Conservation (phyloP, 23 tunicate species). For the Halocynthia aurantium region DNA sequence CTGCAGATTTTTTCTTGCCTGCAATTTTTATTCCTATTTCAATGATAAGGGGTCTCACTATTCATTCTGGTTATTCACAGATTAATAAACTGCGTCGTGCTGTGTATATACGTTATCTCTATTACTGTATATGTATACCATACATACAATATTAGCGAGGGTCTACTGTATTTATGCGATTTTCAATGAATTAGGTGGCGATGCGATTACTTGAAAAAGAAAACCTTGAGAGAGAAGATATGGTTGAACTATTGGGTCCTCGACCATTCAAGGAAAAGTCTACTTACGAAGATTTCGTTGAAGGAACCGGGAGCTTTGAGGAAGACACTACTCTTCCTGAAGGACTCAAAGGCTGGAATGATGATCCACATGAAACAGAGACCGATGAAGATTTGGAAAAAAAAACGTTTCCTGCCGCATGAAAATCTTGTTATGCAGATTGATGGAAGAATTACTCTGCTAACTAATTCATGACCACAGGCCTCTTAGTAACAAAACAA, state of each 20-base stretch:
- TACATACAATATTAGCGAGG: too few species aligned
- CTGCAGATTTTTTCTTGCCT: too few species aligned
- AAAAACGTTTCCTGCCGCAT: neutral
- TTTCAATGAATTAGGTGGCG: constrained; percentile 40
- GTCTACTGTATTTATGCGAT: neutral
- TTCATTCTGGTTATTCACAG: too few species aligned
- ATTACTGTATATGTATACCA: too few species aligned
- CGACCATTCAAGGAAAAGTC: constrained; percentile 90
- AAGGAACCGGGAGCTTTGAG: constrained; percentile 81
- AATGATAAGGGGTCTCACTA: too few species aligned
- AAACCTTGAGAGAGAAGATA: constrained; percentile 81
- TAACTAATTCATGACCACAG: too few species aligned
- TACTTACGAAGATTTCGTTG: constrained; percentile 93
- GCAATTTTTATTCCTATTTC: too few species aligned
- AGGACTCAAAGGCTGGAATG: constrained; percentile 92
- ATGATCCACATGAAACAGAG: constrained; percentile 19
- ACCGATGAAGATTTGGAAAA: neutral
- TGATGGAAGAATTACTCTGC: too few species aligned
- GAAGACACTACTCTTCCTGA: constrained; percentile 81
- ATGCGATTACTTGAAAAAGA: constrained; percentile 75
- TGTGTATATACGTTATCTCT: too few species aligned
- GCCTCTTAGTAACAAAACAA: too few species aligned
- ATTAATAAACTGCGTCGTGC: too few species aligned
- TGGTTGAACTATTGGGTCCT: constrained; percentile 73
- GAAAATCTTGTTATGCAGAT: too few species aligned